Percentiles rank a stretch among this genome's conserved stretches.
phyloP scores from a whole-genome alignment of 2,888 invertebrate species.

The Andrena flavipes region DNA sequence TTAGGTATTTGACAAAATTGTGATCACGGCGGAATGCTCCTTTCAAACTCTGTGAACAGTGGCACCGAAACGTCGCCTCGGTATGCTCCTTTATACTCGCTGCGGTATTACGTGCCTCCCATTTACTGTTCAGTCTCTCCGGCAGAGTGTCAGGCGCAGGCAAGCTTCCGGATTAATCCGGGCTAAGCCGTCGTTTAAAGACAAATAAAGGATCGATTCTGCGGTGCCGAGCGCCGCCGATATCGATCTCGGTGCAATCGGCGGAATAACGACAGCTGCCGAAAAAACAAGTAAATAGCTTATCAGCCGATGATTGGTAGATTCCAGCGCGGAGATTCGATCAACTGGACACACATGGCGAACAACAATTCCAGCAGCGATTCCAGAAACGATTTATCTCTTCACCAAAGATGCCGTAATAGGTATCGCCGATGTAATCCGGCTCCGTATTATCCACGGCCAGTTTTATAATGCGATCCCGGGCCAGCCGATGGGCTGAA shows the following conservation, averaged over 20 bases:
- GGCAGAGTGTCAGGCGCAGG: neutral
- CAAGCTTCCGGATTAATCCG: conserved; percentile 1
- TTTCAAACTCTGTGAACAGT: too few relatives aligned
- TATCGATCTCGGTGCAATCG: conserved; percentile 20
- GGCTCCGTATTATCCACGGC: conserved; percentile 33
- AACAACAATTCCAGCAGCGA: conserved; percentile 33
- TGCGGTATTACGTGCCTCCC: too few relatives aligned
- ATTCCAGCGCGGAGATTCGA: conserved; percentile 28
- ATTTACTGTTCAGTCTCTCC: neutral
- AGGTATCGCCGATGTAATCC: conserved; percentile 24
- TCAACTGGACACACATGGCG: conserved; percentile 22
- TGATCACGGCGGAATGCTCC: too few relatives aligned
- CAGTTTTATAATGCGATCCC: conserved; percentile 43
- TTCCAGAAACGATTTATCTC: conserved; percentile 45
- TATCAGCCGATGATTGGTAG: conserved; percentile 26
- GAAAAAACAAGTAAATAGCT: conserved; percentile 4
- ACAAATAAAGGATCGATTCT: conserved; percentile 16
- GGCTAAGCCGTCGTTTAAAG: neutral
- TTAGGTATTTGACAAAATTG: too few relatives aligned
- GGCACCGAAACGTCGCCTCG: too few relatives aligned
- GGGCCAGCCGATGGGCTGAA: conserved; percentile 28
- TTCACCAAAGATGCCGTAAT: conserved; percentile 43
- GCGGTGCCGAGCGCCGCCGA: neutral
- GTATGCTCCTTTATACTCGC: too few relatives aligned
- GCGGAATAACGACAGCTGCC: neutral